phyloP scores from a whole-genome alignment of 2,797 vertebrate genomes.

The Lepus townsendii region DNA sequence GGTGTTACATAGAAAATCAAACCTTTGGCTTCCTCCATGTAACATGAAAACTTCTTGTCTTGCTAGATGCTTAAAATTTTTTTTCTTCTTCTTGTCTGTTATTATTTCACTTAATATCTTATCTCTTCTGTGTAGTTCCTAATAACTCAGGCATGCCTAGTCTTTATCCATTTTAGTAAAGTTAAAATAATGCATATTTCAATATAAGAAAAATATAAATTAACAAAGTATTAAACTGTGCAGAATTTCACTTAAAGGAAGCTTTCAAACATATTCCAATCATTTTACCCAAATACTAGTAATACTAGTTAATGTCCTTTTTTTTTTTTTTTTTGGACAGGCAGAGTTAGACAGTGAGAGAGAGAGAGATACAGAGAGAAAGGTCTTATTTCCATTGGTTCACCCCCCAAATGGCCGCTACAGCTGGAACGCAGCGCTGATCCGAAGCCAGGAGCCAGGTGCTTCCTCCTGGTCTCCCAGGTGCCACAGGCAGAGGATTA shows the following conservation, averaged over 20 bases:
- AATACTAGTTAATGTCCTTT: not conserved
- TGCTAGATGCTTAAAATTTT: conserved; percentile 11
- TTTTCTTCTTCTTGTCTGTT: not conserved
- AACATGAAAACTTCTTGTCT: not conserved
- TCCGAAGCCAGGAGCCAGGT: too few relatives aligned
- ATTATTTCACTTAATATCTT: not conserved
- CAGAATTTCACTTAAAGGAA: not conserved
- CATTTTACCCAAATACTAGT: not conserved
- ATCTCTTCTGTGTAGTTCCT: not conserved
- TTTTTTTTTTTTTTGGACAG: too few relatives aligned
- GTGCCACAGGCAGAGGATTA: too few relatives aligned
- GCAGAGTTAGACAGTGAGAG: too few relatives aligned
- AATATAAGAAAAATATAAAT: not conserved
- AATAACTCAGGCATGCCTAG: not conserved
- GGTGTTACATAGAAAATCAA: not conserved
- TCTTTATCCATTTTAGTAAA: not conserved
- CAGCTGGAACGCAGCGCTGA: too few relatives aligned
- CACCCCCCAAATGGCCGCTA: too few relatives aligned
- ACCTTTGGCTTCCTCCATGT: not conserved
- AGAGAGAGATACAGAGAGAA: too few relatives aligned
- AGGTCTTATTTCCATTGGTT: too few relatives aligned
- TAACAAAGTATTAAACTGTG: not conserved
- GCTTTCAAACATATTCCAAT: not conserved
- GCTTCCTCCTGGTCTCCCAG: too few relatives aligned
- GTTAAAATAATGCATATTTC: not conserved